Evolutionary conservation across 2,797 vertebrate species (phyloP).

Genomic region (Microcaecilia unicolor): DNA sequence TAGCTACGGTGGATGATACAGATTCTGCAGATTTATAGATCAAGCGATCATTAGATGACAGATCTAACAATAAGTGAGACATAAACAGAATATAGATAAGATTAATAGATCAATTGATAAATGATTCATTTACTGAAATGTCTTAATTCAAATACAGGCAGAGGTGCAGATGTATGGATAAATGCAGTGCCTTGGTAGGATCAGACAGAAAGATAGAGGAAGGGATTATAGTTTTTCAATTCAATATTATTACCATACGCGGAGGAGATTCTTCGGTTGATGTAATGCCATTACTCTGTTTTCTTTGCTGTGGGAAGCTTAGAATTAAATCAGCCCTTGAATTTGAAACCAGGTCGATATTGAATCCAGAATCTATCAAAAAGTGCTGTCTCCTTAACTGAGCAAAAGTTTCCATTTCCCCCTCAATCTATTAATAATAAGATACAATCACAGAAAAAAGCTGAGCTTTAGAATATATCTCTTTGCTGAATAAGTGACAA

Average conservation of each 20-base stretch:
- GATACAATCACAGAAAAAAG: conserved; percentile 35
- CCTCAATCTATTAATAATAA: conserved; percentile 52
- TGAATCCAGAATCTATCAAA: conserved; percentile 35
- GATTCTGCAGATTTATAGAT: too few relatives aligned
- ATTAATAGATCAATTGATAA: too few relatives aligned
- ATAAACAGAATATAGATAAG: too few relatives aligned
- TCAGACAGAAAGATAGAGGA: conserved; percentile 3
- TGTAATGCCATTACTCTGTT: conserved; percentile 24
- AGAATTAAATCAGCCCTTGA: conserved; percentile 30
- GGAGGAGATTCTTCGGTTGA: background rate
- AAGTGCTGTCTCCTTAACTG: conserved; percentile 34
- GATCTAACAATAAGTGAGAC: too few relatives aligned
- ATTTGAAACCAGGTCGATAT: conserved; percentile 40
- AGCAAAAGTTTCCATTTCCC: conserved; percentile 38
- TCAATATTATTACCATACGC: too few relatives aligned
- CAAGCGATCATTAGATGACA: too few relatives aligned
- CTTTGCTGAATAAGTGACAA: conserved; percentile 60
- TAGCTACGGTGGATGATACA: too few relatives aligned
- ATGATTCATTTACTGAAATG: too few relatives aligned
- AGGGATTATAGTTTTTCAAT: background rate
- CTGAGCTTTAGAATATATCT: conserved; percentile 46
- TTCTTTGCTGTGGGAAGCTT: conserved; percentile 23
- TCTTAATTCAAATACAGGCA: too few relatives aligned
- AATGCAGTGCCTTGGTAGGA: too few relatives aligned
- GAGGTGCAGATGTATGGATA: too few relatives aligned